Conservation (phyloP, 2,797 vertebrate genomes). For the Anguilla pacifica region DNA sequence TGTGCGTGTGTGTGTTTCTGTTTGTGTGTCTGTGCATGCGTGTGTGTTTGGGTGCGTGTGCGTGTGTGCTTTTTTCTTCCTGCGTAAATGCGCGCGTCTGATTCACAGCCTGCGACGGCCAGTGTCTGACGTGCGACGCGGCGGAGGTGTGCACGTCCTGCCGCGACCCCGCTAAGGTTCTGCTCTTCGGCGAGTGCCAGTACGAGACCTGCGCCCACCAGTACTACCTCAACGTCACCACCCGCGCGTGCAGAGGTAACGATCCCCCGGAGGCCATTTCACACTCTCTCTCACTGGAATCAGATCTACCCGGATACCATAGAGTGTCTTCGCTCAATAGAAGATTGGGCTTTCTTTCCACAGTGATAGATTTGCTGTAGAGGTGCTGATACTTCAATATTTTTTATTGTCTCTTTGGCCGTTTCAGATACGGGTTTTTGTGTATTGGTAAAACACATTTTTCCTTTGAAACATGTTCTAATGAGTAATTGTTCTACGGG, state of each 20-base stretch:
- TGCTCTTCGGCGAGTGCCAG: slow-evolving; percentile 91
- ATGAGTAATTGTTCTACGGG: not conserved
- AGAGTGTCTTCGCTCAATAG: not conserved
- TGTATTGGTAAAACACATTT: not conserved
- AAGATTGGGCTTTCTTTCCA: not conserved
- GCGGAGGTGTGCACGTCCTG: slow-evolving; percentile 78
- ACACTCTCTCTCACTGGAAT: not conserved
- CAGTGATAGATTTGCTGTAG: not conserved
- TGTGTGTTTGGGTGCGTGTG: slow-evolving; percentile 24
- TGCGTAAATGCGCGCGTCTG: slow-evolving; percentile 28
- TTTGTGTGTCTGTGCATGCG: slow-evolving; percentile 11
- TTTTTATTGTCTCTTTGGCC: not conserved
- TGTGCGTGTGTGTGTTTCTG: not conserved
- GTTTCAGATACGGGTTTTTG: not conserved
- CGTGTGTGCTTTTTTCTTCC: slow-evolving; percentile 9
- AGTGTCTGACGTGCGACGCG: slow-evolving; percentile 82
- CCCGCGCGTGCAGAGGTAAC: slow-evolving; percentile 83
- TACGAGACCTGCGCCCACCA: slow-evolving; percentile 88
- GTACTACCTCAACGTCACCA: slow-evolving; percentile 88
- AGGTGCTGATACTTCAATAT: not conserved
- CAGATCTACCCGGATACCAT: not conserved
- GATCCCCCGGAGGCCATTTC: not conserved
- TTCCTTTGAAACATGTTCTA: not conserved
- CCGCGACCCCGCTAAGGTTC: slow-evolving; percentile 82
- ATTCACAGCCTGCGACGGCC: slow-evolving; percentile 75